A percentile compares a stretch with the other conserved stretches of the same genome.
Conservation (phyloP, 2,888 invertebrate species). For the Parnassius smintheus region DNA sequence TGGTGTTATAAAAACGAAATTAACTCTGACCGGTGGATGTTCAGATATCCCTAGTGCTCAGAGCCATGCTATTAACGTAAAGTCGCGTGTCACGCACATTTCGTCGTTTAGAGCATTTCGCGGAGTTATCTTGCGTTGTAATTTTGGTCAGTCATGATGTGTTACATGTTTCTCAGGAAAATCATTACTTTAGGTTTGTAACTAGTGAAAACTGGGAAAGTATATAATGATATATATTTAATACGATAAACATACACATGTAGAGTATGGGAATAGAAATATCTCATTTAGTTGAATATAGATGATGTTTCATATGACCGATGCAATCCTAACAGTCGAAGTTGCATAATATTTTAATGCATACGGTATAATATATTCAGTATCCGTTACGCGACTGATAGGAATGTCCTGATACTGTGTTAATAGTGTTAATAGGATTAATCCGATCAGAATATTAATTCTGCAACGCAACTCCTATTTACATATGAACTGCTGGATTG, state of each 20-base stretch:
- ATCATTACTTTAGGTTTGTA: background rate
- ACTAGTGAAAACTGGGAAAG: too few relatives aligned
- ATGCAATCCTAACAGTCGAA: background rate
- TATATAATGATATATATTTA: too few relatives aligned
- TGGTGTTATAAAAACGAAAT: conserved; percentile 81
- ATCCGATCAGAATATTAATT: conserved; percentile 79
- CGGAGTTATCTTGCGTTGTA: conserved; percentile 46
- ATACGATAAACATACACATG: too few relatives aligned
- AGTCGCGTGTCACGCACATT: conserved; percentile 60
- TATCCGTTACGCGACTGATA: conserved; percentile 35
- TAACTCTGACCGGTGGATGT: conserved; percentile 74
- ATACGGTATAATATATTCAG: conserved; percentile 25
- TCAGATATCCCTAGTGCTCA: conserved; percentile 66
- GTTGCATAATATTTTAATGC: conserved; percentile 18
- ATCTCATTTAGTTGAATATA: too few relatives aligned
- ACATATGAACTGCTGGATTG: conserved; percentile 69
- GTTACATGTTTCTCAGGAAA: background rate
- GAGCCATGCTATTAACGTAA: conserved; percentile 63
- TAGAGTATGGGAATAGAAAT: too few relatives aligned
- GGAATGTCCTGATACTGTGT: conserved; percentile 63
- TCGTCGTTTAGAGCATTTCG: conserved; percentile 53
- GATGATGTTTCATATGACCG: too few relatives aligned
- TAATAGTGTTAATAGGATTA: conserved; percentile 78
- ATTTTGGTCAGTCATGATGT: conserved; percentile 19
- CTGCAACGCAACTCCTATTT: conserved; percentile 67